Evolutionary conservation across 2,888 invertebrate genomes (phyloP).

Genomic region (Cloeon dipterum): DNA sequence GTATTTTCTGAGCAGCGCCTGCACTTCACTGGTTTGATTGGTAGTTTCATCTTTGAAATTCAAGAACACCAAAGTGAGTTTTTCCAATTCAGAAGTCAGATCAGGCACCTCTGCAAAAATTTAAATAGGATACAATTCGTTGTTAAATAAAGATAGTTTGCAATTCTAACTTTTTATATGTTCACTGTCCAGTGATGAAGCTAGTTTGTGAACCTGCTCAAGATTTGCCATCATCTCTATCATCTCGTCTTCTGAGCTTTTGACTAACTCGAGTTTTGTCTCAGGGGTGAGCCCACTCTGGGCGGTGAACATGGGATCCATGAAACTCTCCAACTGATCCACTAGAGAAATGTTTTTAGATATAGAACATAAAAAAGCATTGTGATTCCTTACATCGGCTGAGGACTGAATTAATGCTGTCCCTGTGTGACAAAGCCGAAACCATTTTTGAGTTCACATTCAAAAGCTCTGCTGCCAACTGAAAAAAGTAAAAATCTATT

Average conservation of each 20-base stretch:
- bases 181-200: constrained; percentile 3
- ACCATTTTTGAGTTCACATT: constrained; percentile 2
- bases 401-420: constrained; percentile 3
- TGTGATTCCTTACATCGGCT: constrained; percentile 4
- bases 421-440: constrained; percentile 3
- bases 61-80: constrained; percentile 3
- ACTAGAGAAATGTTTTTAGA: neutral
- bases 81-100: constrained; percentile 2
- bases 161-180: constrained; percentile 4
- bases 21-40: constrained; percentile 1
- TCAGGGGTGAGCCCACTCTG: neutral
- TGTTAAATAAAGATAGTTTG: neutral
- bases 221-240: constrained; percentile 1
- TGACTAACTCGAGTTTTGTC: constrained; percentile 4
- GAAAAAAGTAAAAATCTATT: neutral
- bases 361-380: too few relatives aligned
- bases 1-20: constrained; percentile 3
- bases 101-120: constrained; percentile 3
- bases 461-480: constrained; percentile 1
- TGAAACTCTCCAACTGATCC: constrained; percentile 3
- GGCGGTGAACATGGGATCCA: constrained; percentile 4
- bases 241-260: constrained; percentile 1
- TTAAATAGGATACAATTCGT: neutral
- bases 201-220: neutral
- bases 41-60: constrained; percentile 3